Evolutionary conservation across 2,888 invertebrate species (phyloP), one percentile per base, ranked within the genome.

Genomic region (Sthenelais limicola): DNA sequence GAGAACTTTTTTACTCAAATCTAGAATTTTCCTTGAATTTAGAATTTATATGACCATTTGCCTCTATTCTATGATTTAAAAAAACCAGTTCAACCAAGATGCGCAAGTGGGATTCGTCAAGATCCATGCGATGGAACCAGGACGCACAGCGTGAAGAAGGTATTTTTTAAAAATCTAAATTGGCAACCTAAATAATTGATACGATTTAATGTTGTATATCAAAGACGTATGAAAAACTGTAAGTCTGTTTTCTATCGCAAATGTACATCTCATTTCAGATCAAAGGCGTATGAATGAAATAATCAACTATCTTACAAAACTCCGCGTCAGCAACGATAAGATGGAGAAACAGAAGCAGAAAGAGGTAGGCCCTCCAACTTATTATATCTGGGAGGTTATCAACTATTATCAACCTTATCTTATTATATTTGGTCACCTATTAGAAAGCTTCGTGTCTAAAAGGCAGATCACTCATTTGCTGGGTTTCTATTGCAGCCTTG

Each of bases 101-200:
- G 56, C 83, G 83, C 1, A 83, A 84, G 21, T 88, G 88, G 88
- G 88, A 88, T 74, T 79, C 82, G 3, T 82, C 82, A 12, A 80
- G 85, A 28, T 87, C 88, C 2, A 82, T 87, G 80, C 77, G 88
- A 32, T 86, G 85, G 77, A 88, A 88, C 75, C 88, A 88, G 72
- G 88, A 88, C 79, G 84, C 87, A 1, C 88, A 88, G 78, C 80
- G 88, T 76, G 86, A 88, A 72, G 88, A 88, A 80, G 87, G 87
- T 87, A 52, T 12, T 12, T 69, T n/a, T n/a, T n/a, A n/a, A n/a
- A n/a, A n/a, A n/a, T 12, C n/a, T 12, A 15, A 18, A 52, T 15
- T 18, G 15, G 21, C 15, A 52, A 21, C 21, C 9, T 43, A 43
- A 12, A 43, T 12, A 43, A 43, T 43, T 43, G 15, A 43, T 43